Base-by-base conservation (phyloP, 2,797 vertebrate species). In the Argyrosomus regius region DNA sequence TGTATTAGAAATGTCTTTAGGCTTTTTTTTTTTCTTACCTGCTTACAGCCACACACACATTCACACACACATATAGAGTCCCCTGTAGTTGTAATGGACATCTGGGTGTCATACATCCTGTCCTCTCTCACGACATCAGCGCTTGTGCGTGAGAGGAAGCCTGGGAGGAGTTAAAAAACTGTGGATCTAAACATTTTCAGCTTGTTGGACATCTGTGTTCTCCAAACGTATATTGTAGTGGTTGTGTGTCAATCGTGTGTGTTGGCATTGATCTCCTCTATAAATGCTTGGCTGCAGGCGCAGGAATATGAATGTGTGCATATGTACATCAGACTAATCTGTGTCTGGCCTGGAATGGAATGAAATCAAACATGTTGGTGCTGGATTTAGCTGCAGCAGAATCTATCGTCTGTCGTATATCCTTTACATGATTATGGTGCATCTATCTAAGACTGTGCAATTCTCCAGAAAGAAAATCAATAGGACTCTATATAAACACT, bases 1-100 rank as follows among this genome's bases (percentile, higher is more conserved):
- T 73, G 91, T 91, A 84, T 90, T 91, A 91, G 89, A 93, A 93
- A 94, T 85, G 82, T 89, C 87, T 86, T 82, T 80, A 86, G 80
- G 84, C 85, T 90, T 71, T 74, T 79, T 77, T 56, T 52, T 74
- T 81, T 65, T 72, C 52, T 86, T 80, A 85, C 75, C 80, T 80
- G 75, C 64, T 80, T 57, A 69, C 66, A 78, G 41, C 6, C 87
- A 61, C 83, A 17, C 60, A 54, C 72, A 24, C 72, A 73, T 75
- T 11, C 88, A 49, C 66, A 68, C 59, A 49, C 70, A 73, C 41
- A 67, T 9, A 50, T 63, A 1, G 58, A 88, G 65, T 88, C 80
- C 87, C 81, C 77, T 87, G 82, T 82, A 89, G 80, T 80, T 84
- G 87, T 82, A 78, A 86, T 84, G 88, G 92, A 93, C 87, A 81